These are phyloP conservation scores for Branchinecta lynchi DNA, from an alignment of 1,140 invertebrate genomes.

Conservation along the genomic window DNA sequence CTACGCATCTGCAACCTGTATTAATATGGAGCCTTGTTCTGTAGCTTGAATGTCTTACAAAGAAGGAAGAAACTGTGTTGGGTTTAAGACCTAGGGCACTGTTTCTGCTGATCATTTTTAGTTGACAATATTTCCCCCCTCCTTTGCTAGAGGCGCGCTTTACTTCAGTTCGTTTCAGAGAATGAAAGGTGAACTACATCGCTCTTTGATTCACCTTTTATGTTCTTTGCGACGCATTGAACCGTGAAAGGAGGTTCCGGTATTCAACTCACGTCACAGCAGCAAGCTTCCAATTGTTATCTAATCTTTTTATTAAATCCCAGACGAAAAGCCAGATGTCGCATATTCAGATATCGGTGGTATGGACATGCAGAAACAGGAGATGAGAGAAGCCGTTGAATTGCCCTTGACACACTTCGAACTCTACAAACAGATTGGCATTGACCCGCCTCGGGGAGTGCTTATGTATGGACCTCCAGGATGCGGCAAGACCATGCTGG, in stretches of 20 bases:
- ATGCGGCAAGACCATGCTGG: conserved; percentile 96
- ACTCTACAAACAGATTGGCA: conserved; percentile 96
- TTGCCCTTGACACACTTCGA: conserved; percentile 95
- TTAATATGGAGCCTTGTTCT: too few species aligned
- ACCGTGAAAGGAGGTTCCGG: background rate
- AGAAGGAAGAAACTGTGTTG: too few species aligned
- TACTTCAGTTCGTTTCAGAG: too few species aligned
- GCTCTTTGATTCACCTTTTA: too few species aligned
- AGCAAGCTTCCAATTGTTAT: conserved; percentile 15
- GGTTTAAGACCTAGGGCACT: too few species aligned
- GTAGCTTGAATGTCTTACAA: too few species aligned
- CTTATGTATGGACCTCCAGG: conserved; percentile 97
- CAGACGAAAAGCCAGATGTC: conserved; percentile 97
- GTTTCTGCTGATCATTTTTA: too few species aligned
- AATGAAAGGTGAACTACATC: too few species aligned
- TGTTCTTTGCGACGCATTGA: too few species aligned
- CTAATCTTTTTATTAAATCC: conserved; percentile 21
- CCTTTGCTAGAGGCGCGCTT: too few species aligned
- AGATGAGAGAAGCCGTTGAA: conserved; percentile 96
- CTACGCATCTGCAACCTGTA: too few species aligned
- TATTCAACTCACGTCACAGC: background rate
- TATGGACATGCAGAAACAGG: conserved; percentile 99
- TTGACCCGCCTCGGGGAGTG: conserved; percentile 91
- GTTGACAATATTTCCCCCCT: too few species aligned
- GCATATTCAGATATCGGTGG: conserved; percentile 95